Conservation (phyloP, 2,797 vertebrate species). For the Platyrinchus mystaceus region DNA sequence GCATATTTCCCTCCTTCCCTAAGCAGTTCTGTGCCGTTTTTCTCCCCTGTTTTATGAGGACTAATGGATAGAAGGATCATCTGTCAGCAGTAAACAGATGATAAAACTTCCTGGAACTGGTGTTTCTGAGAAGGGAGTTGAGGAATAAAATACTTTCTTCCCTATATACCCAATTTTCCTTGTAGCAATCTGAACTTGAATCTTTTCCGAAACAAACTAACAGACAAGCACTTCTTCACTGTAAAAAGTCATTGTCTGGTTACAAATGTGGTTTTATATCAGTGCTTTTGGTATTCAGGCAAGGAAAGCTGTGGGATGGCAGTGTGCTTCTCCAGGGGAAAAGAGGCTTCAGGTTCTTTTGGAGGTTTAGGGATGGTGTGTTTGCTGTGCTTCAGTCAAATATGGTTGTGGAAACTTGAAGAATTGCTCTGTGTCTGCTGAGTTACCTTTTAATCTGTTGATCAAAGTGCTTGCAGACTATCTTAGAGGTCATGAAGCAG, state of each 20-base stretch:
- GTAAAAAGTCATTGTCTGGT: neutral
- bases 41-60: neutral
- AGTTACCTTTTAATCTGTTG: neutral
- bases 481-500: neutral
- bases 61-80: neutral
- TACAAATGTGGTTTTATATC: neutral
- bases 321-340: fast-evolving
- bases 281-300: neutral
- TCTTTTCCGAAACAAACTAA: neutral
- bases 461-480: neutral
- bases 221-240: neutral
- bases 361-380: neutral
- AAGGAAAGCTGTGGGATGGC: neutral
- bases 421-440: neutral
- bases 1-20: neutral
- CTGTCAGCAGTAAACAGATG: neutral
- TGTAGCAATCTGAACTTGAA: neutral
- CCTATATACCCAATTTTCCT: neutral
- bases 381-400: neutral
- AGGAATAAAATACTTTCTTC: neutral
- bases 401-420: fast-evolving
- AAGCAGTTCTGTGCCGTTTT: neutral
- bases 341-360: neutral
- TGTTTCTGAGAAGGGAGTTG: neutral
- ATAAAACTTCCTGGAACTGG: neutral